Evolutionary conservation across 2,888 invertebrate genomes (phyloP).

Genomic region (Exocentrus adspersus): DNA sequence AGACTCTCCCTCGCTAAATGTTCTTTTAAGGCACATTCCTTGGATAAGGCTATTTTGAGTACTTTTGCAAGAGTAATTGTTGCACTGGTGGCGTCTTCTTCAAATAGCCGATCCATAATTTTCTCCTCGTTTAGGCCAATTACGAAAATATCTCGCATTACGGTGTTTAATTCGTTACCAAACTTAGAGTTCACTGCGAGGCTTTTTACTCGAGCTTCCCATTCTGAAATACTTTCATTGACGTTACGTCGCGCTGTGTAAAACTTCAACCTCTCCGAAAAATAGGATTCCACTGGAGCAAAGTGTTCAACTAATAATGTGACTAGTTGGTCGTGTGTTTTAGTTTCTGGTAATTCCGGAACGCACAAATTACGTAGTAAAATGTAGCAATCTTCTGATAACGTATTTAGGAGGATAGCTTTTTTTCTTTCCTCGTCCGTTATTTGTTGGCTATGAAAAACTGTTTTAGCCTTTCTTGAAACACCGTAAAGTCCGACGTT

Average conservation of each 20-base stretch:
- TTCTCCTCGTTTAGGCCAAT: no score
- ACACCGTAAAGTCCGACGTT: constrained; percentile 6
- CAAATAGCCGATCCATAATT: constrained; percentile 4
- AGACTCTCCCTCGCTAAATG: constrained; percentile 1
- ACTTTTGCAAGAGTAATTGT: not conserved
- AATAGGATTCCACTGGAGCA: not conserved
- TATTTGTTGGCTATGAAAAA: constrained; percentile 19
- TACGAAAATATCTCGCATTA: constrained; percentile 9
- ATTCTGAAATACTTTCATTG: constrained; percentile 7
- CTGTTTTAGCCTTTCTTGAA: constrained; percentile 9
- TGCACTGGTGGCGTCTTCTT: not conserved
- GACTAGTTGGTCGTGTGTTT: not conserved
- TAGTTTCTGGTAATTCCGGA: constrained; percentile 5
- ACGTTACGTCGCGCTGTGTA: not conserved
- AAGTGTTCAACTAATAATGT: not conserved
- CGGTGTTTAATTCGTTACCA: not conserved
- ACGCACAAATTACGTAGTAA: constrained; percentile 13
- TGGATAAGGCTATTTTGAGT: not conserved
- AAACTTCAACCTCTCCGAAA: constrained; percentile 4
- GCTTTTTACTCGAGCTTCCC: constrained; percentile 7
- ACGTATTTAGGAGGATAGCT: constrained; percentile 10
- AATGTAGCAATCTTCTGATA: not conserved
- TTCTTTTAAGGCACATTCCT: not conserved
- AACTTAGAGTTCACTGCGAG: not conserved
- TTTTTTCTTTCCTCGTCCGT: constrained; percentile 7